phyloP scores from a whole-genome alignment of 2,888 invertebrate genomes.

The Laspeyria flexula region DNA sequence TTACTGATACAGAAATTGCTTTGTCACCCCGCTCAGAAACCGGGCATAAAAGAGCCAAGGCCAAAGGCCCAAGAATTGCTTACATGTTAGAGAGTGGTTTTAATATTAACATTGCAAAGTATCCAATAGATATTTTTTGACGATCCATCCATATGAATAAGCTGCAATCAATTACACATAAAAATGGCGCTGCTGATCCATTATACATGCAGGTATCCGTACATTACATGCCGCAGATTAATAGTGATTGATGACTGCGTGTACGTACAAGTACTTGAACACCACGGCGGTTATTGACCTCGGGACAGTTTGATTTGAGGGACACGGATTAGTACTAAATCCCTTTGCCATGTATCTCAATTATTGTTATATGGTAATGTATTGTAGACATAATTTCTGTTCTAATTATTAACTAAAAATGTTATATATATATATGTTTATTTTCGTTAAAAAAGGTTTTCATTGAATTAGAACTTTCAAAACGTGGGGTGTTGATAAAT shows the following conservation, averaged over 20 bases:
- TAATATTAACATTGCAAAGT: neutral
- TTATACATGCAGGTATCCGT: conserved; percentile 22
- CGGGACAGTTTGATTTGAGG: conserved; percentile 18
- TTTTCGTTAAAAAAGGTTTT: too few species aligned
- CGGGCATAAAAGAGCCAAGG: too few species aligned
- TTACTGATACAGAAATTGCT: too few species aligned
- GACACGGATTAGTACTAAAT: neutral
- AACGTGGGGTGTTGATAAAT: too few species aligned
- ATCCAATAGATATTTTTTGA: neutral
- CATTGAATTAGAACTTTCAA: too few species aligned
- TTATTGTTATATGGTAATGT: neutral
- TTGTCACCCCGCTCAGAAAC: too few species aligned
- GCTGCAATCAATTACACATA: conserved; percentile 17
- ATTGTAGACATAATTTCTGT: too few species aligned
- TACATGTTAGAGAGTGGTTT: neutral
- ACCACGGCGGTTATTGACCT: conserved; percentile 53
- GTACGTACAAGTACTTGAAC: conserved; percentile 38
- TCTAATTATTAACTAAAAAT: too few species aligned
- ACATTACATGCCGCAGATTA: conserved; percentile 49
- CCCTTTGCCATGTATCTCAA: neutral
- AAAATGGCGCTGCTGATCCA: conserved; percentile 17
- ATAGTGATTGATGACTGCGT: conserved; percentile 61
- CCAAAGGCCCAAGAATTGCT: neutral
- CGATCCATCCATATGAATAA: conserved; percentile 8
- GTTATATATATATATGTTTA: too few species aligned